A percentile compares a stretch with the other conserved stretches of the same genome.
Evolutionary conservation across 1,140 invertebrate genomes (phyloP).

Genomic region (Matsumurasca onukii): DNA sequence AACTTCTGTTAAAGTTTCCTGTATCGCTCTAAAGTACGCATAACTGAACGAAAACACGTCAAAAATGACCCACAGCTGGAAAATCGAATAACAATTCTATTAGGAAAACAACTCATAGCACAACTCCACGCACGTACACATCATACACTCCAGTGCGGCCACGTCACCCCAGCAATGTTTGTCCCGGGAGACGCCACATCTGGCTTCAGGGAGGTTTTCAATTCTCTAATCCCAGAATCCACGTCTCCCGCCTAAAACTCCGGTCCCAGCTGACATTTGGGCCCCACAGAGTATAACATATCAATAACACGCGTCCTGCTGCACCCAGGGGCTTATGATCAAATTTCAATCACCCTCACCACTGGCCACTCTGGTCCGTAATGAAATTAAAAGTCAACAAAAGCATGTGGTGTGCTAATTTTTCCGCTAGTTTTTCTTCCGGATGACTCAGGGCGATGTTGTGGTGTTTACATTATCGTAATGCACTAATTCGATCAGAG

Average conservation of each 20-base stretch:
- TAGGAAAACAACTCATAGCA: too few species aligned
- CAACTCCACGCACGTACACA: too few species aligned
- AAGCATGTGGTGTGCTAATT: not conserved
- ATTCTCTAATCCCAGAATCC: not conserved
- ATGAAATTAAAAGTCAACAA: not conserved
- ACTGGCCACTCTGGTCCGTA: not conserved
- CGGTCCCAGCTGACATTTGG: not conserved
- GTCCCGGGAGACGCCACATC: not conserved
- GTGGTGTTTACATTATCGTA: not conserved
- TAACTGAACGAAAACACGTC: too few species aligned
- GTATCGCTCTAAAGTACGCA: too few species aligned
- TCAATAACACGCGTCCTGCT: not conserved
- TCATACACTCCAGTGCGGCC: too few species aligned
- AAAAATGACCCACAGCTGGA: too few species aligned
- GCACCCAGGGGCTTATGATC: not conserved
- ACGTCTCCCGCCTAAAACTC: not conserved
- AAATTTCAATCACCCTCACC: not conserved
- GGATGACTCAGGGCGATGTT: not conserved
- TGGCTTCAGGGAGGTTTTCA: not conserved
- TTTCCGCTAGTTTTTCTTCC: not conserved
- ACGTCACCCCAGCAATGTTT: too few species aligned
- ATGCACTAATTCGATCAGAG: not conserved
- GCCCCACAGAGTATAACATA: not conserved
- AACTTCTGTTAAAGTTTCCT: too few species aligned
- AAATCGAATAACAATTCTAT: too few species aligned